These are phyloP conservation scores for Amorpha juglandis DNA, from an alignment of 2,888 invertebrate species.

Conservation along the genomic window DNA sequence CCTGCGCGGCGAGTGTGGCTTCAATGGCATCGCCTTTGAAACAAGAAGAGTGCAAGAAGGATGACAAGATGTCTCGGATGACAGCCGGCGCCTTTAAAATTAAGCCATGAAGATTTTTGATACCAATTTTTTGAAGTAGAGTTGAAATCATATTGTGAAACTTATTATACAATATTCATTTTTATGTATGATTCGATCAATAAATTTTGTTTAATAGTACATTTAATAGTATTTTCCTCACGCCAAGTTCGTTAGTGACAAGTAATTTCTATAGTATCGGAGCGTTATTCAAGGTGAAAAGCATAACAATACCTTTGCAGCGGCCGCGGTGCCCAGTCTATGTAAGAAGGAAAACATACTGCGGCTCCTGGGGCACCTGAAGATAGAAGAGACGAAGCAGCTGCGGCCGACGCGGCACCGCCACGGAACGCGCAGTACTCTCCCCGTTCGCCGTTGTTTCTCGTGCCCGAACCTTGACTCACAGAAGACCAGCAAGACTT, in stretches of 20 bases:
- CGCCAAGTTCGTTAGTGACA: neutral
- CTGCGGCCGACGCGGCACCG: conserved; percentile 40
- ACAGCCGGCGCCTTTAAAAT: conserved; percentile 43
- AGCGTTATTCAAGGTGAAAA: conserved; percentile 64
- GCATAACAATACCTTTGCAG: conserved; percentile 71
- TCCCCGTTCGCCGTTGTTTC: conserved; percentile 47
- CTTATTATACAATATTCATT: neutral
- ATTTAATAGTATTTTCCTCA: neutral
- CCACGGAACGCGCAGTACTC: conserved; percentile 35
- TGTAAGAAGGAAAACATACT: conserved; percentile 51
- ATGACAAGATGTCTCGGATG: conserved; percentile 44
- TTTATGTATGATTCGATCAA: neutral
- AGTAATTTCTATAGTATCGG: conserved; percentile 33
- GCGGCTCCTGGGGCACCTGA: conserved; percentile 44
- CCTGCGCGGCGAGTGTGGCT: conserved; percentile 42
- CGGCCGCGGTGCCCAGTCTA: conserved; percentile 57
- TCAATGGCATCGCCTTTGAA: conserved; percentile 30
- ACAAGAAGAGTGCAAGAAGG: conserved; percentile 43
- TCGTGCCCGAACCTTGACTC: conserved; percentile 57
- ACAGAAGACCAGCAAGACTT: conserved; percentile 34
- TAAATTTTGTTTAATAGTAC: conserved; percentile 10
- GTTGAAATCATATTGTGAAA: conserved; percentile 20
- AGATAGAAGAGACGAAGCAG: conserved; percentile 46
- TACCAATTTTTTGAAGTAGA: conserved; percentile 28
- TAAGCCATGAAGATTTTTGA: conserved; percentile 38